These are phyloP conservation scores for Monopis laevigella DNA, from an alignment of 2,888 invertebrate species.

Conservation along the genomic window DNA sequence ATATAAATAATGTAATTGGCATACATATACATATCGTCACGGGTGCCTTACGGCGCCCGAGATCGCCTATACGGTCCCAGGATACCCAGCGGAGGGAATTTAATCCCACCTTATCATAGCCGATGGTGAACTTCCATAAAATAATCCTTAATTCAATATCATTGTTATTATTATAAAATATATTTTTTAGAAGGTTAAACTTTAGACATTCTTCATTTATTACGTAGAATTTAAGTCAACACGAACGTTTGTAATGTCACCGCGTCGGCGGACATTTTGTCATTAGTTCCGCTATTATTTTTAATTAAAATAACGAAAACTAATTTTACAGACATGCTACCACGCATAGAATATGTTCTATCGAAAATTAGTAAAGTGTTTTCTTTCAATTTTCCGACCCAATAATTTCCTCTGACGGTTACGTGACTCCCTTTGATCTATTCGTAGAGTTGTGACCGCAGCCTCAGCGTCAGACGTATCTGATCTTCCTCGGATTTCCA, in stretches of 20 bases:
- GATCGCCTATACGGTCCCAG: too few relatives aligned
- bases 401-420: conserved; percentile 19
- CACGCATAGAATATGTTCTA: background rate
- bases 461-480: conserved; percentile 19
- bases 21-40: too few relatives aligned
- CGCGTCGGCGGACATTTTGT: conserved; percentile 5
- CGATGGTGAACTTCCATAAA: too few relatives aligned
- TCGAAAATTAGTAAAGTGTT: conserved; percentile 20
- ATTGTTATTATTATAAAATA: too few relatives aligned
- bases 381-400: conserved; percentile 34
- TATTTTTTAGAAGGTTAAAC: background rate
- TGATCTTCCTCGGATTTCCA: conserved; percentile 12
- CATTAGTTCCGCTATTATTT: conserved; percentile 2
- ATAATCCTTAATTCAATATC: too few relatives aligned
- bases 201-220: background rate
- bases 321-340: background rate
- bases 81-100: too few relatives aligned
- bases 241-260: conserved; percentile 5
- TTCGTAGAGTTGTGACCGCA: conserved; percentile 23
- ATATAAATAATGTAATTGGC: too few relatives aligned
- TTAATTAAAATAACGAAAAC: conserved; percentile 4
- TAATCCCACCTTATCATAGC: too few relatives aligned
- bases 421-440: conserved; percentile 34
- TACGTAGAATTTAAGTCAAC: background rate
- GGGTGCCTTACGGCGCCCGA: too few relatives aligned